Base-by-base conservation (phyloP, 2,888 invertebrate genomes). In the Drosophila phalerata region DNA sequence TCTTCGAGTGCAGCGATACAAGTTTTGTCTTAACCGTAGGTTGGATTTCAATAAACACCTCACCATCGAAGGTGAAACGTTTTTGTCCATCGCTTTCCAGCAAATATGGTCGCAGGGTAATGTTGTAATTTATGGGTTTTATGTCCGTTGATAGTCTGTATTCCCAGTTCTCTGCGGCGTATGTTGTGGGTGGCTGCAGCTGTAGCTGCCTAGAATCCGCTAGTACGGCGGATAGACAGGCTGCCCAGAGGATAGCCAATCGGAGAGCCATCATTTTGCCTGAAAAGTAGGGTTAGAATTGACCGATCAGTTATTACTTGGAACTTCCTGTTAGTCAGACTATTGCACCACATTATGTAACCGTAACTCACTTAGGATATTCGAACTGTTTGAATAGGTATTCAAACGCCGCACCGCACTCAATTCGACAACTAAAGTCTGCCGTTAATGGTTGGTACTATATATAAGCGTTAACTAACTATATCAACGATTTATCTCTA, bases 61-160 rank as follows among this genome's bases (percentile, higher is more conserved):
- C 88, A 9, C 92, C 93, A 62, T 92, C 91, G 56, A 93, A 93
- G 1, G 86, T 92, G 55, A 92, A 93, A 10, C 60, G 77, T 6
- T 86, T 85, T 8, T 5, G n/a, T 3, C 15, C 53, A 70, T 91
- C 90, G 40, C n/a, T 64, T 13, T 75, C 80, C 25, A 93, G 90
- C 4, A 95, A 92, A 72, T 94, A 93, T 0, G 95, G 94, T 0
- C 91, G 92, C 5, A 96, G 79, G 0, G 91, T 78, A 0, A 95
- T 91, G 30, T 93, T 91, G 73, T 95, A 96, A n/a, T 90, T 90
- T 0, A 74, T 80, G 0, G 95, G 96, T 1, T 62, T 65, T 0
- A 95, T 93, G 0, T 88, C 91, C 2, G 48, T 32, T 5, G 87
- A 72, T 11, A 92, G 70, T 28, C 92, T 88, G 47, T 91, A 92